These are phyloP conservation scores for Limosa lapponica DNA, from an alignment of 2,797 vertebrate species.

Conservation along the genomic window DNA sequence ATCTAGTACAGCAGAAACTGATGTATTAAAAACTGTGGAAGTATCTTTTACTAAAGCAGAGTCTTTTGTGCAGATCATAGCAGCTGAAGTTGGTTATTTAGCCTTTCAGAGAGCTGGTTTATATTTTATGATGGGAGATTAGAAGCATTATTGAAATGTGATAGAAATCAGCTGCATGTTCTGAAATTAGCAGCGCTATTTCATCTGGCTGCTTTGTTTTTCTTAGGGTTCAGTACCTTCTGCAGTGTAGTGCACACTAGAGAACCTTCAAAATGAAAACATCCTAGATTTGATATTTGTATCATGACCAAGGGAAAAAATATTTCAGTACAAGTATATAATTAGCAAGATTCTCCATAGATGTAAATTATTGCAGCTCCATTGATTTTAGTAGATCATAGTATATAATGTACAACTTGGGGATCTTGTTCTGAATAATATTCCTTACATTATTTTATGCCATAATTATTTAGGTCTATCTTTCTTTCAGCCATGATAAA, in stretches of 20 bases:
- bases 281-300: background rate
- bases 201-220: background rate
- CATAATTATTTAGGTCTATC: background rate
- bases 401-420: background rate
- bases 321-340: background rate
- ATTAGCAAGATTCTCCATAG: background rate
- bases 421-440: background rate
- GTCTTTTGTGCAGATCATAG: background rate
- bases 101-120: background rate
- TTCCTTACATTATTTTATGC: background rate
- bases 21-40: background rate
- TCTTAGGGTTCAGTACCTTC: background rate
- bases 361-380: background rate
- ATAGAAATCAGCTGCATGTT: slow-evolving; percentile 41
- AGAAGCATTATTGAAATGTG: background rate
- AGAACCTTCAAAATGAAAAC: slow-evolving; percentile 9
- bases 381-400: background rate
- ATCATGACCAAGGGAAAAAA: background rate
- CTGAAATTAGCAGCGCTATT: background rate
- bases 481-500: background rate
- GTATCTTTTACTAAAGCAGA: background rate
- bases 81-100: slow-evolving; percentile 12
- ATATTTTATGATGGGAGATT: slow-evolving; percentile 6
- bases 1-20: background rate
- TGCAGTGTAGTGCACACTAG: background rate